Evolutionary conservation across 2,888 invertebrate species (phyloP), one percentile per base, ranked within the genome.

Genomic region (Timema podura): DNA sequence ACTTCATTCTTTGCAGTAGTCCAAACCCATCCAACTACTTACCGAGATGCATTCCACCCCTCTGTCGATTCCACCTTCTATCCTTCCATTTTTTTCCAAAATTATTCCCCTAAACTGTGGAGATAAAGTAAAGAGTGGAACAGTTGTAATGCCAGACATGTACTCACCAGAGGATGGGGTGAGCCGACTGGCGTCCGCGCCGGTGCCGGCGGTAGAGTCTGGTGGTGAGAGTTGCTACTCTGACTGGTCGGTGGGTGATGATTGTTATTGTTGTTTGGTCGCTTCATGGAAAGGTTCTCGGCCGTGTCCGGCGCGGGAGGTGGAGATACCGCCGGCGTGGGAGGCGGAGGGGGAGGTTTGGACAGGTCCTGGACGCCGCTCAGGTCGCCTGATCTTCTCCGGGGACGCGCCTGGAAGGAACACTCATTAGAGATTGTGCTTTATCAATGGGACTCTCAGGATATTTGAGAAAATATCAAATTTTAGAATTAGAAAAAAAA

Each of bases 361-460:
- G 84, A 83, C 59, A 89, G 82, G 77, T 89, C 89, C 76, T 89
- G 89, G 3, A 88, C 84, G 11, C 85, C 84, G 75, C 83, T 81
- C 71, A 86, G 75, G 76, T 95, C 95, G 7, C 93, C 93, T 0
- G 93, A 93, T 78, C 94, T 86, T 74, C 95, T 85, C 64, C 94
- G 84, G 5, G 95, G 95, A 66, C 94, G 84, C 8, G 94, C 94
- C 82, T 95, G 72, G 15, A 71, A 70, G 45, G 45, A 65, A 54
- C 44, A 16, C 2, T 13, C 30, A 66, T 13, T 15, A 11, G 57
- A 9, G 57, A n/a, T 6, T 30, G 30, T 30, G 30, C 30, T 30
- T 30, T 30, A 30, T 30, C 30, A 30, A 30, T 30, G 30, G 30
- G 30, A 30, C 30, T 30, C 30, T 30, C 30, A 3, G 30, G 30